Evolutionary conservation across 1,140 invertebrate species (phyloP), one percentile per base, ranked within the genome.

Genomic region (Megalonaias nervosa): DNA sequence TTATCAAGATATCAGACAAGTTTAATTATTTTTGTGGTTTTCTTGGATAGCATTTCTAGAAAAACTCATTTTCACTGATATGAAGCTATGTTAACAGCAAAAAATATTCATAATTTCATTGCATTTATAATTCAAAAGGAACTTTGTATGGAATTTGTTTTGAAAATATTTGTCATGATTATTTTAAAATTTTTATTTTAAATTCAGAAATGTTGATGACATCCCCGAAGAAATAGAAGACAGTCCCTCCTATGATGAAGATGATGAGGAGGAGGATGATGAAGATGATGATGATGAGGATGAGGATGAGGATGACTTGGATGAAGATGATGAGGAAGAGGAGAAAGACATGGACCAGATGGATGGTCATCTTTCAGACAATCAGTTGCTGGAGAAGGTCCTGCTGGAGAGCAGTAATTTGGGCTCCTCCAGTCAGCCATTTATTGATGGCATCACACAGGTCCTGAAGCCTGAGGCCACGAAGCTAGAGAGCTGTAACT

Each of bases 401-500:
- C 21, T n/a, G 21, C 60, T n/a, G 21, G 19, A 26, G 58, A 56
- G 48, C 4, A 17, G 31, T 66, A 70, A 5, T 74, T 74, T 65
- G 58, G 70, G n/a, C 55, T 26, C 60, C 55, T 68, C 60, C 31
- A 70, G 67, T 58, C 77, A 17, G 74, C 67, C n/a, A 67, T 57
- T n/a, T 67, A 79, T 38, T 67, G 58, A 65, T 0, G 62, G 62
- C 62, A 19, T 65, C 62, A 23, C 62, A 23, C 21, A 23, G 31
- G 62, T 31, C 62, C 14, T 16, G 21, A 48, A 48, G 38, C 38
- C 38, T 48, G 38, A 48, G 38, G 38, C 38, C 38, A 48, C 38
- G 9, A 80, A 77, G 57, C 55, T 70, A 5, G 81, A 84, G n/a
- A 82, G 79, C 56, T 88, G 87, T 85, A 86, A 86, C 74, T 88